Conservation (phyloP, 2,797 vertebrate genomes). For the Myotis myotis region DNA sequence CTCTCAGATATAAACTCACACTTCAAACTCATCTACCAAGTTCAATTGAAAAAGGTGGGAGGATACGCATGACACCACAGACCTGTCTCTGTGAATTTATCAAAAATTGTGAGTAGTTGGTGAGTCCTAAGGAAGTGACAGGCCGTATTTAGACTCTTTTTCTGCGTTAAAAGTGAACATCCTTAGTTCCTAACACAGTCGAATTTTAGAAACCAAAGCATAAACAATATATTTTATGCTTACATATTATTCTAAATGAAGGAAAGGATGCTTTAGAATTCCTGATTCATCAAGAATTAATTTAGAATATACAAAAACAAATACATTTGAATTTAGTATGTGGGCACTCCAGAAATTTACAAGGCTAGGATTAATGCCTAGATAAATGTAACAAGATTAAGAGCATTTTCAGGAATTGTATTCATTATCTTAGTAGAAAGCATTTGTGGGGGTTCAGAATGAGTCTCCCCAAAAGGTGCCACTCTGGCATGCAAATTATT, state of each 20-base stretch:
- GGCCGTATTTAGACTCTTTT: not conserved
- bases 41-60: not conserved
- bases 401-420: not conserved
- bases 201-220: not conserved
- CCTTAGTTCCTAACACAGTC: not conserved
- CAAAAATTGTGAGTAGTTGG: not conserved
- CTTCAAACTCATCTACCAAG: not conserved
- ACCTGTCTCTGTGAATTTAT: not conserved
- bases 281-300: not conserved
- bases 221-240: not conserved
- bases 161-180: constrained; percentile 4
- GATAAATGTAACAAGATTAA: not conserved
- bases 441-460: not conserved
- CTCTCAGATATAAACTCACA: not conserved
- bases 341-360: not conserved
- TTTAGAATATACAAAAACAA: not conserved
- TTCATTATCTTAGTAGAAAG: not conserved
- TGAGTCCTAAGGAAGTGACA: not conserved
- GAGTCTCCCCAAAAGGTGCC: not conserved
- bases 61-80: not conserved
- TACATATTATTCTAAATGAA: not conserved
- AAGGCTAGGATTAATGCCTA: not conserved
- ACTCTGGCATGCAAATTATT: not conserved
- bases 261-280: not conserved
- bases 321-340: not conserved